Evolutionary conservation across 2,888 invertebrate genomes (phyloP), one percentile per base, ranked within the genome.

Genomic region (Atethmia centrago): DNA sequence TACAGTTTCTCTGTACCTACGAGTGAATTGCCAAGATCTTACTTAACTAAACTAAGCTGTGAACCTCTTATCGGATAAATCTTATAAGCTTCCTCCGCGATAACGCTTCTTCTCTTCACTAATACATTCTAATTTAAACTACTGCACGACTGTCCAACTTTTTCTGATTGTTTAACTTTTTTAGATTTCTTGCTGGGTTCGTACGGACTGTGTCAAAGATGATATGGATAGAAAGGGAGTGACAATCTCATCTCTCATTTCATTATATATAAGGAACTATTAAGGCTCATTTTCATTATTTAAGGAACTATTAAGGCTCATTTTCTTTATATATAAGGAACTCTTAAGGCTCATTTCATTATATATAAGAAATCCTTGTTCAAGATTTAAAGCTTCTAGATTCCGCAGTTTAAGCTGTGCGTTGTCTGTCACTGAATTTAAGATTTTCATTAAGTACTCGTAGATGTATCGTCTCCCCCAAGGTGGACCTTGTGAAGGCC

Each of bases 41-140:
- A 77, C 67, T 77, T 77, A 77, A 82, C 45, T 28, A 70, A 58
- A 40, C 40, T 66, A 76, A 69, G 53, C 63, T 62, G 53, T 10
- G 53, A 63, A 64, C 51, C 62, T 58, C 66, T 80, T 80, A 83
- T 80, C 84, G 51, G 55, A 67, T 67, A 67, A 67, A 79, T 71
- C 66, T 28, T 49, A 71, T 79, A 71, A 71, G 84, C 73, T 84
- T 19, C 64, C 16, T 21, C 14, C 8, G 12, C 25, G 83, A 78
- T 79, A 71, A 51, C 25, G 47, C n/a, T 65, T 65, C 45, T 36
- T 61, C 45, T 47, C 63, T 69, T 51, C 70, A 31, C 64, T 82
- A 65, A 79, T 82, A 65, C 61, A 70, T 65, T 79, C 40, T 40
- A 65, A 69, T 69, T 58, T 66, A 19, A 49, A 62, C 16, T 31